phyloP scores from a whole-genome alignment of 2,113 vertebrate genomes.

The Passer montanus region DNA sequence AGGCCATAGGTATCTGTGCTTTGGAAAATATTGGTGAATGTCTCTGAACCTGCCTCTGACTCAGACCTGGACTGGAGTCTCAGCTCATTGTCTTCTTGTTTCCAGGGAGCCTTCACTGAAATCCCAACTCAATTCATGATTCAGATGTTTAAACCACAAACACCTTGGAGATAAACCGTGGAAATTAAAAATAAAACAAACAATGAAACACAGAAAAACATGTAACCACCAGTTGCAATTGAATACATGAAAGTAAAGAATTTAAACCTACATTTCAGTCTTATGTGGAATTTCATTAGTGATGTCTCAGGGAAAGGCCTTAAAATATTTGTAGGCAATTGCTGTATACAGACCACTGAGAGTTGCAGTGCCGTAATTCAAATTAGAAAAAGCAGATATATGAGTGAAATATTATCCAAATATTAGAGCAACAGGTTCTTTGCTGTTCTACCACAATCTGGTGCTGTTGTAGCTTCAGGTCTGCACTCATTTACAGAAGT shows the following conservation, averaged over 20 bases:
- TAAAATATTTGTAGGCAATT: not conserved
- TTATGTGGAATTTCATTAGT: not conserved
- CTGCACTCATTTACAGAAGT: not conserved
- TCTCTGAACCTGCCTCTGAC: not conserved
- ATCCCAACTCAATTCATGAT: not conserved
- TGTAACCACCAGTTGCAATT: not conserved
- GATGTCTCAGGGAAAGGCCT: not conserved
- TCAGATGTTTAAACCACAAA: conserved; percentile 17
- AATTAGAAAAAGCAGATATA: not conserved
- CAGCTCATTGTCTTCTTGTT: not conserved
- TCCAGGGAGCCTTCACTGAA: not conserved
- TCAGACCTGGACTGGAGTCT: not conserved
- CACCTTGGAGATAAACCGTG: not conserved
- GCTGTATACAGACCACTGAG: not conserved
- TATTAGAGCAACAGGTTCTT: not conserved
- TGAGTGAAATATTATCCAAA: not conserved
- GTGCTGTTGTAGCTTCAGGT: not conserved
- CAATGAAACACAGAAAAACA: not conserved
- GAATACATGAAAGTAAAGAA: not conserved
- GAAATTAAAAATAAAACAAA: not conserved
- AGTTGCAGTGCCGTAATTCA: not conserved
- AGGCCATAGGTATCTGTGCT: not conserved
- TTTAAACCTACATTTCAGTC: not conserved
- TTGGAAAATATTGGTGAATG: not conserved
- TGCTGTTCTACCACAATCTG: not conserved